These are phyloP conservation scores for Narcine bancroftii DNA, from an alignment of 2,113 vertebrate genomes.

Conservation along the genomic window DNA sequence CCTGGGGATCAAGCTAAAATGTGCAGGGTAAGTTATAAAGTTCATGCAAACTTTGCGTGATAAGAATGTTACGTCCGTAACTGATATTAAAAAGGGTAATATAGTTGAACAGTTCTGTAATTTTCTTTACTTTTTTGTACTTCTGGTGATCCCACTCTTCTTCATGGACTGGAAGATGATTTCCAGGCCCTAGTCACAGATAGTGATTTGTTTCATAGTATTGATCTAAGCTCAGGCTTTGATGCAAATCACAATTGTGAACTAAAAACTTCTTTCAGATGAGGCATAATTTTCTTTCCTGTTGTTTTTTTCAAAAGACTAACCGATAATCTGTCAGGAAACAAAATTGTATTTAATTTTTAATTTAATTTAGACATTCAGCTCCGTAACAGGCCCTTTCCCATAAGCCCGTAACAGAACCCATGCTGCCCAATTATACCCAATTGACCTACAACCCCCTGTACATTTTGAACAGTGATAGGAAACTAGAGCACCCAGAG, in stretches of 20 bases:
- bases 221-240: too few species aligned
- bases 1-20: slow-evolving; percentile 35
- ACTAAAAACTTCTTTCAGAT: not conserved
- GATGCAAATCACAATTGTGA: not conserved
- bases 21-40: slow-evolving; percentile 41
- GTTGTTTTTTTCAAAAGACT: not conserved
- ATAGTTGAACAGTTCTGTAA: not conserved
- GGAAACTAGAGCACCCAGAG: too few species aligned
- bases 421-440: too few species aligned
- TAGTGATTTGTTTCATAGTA: not conserved
- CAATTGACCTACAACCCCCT: too few species aligned
- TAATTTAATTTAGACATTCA: too few species aligned
- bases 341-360: not conserved
- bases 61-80: not conserved
- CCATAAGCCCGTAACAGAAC: too few species aligned
- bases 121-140: not conserved
- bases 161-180: not conserved
- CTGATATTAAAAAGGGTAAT: not conserved
- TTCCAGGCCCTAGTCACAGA: not conserved
- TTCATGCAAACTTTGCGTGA: not conserved
- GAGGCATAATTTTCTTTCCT: not conserved
- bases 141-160: not conserved
- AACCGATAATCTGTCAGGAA: not conserved
- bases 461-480: too few species aligned
- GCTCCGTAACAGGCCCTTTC: too few species aligned